A percentile compares a stretch with the other conserved stretches of the same genome.
phyloP scores from a whole-genome alignment of 2,113 vertebrate genomes.

The Chaenogobius annularis region DNA sequence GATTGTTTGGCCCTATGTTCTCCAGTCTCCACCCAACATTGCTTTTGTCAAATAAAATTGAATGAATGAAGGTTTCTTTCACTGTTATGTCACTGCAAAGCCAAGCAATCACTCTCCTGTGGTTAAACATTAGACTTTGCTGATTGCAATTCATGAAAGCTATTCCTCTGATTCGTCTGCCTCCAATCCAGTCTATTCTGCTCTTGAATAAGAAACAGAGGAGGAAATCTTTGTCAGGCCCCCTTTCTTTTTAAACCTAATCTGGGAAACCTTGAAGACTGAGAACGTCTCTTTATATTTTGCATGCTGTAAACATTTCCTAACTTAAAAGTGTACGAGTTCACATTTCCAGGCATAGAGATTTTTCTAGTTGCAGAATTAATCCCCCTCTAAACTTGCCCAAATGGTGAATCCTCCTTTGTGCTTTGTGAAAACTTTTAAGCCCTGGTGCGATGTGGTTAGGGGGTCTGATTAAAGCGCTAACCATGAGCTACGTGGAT shows the following conservation, averaged over 20 bases:
- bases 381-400: neutral
- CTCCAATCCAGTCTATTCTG: neutral
- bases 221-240: neutral
- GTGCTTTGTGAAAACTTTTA: conserved; percentile 11
- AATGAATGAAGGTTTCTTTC: no score
- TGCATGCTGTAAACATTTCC: neutral
- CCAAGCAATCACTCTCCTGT: no score
- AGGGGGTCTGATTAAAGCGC: conserved; percentile 42
- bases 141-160: neutral
- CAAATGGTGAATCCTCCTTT: neutral
- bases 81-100: no score
- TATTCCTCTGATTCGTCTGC: neutral
- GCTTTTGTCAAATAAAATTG: no score
- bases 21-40: no score
- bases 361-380: neutral
- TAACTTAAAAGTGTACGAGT: neutral
- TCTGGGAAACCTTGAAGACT: neutral
- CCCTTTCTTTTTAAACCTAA: neutral
- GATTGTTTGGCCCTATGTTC: neutral
- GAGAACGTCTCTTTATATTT: neutral
- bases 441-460: conserved; percentile 29
- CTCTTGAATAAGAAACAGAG: neutral
- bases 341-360: neutral
- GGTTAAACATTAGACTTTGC: no score
- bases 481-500: conserved; percentile 52